Evolutionary conservation across 1,140 invertebrate species (phyloP), one percentile per base, ranked within the genome.

Genomic region (Diorhabda elongata): DNA sequence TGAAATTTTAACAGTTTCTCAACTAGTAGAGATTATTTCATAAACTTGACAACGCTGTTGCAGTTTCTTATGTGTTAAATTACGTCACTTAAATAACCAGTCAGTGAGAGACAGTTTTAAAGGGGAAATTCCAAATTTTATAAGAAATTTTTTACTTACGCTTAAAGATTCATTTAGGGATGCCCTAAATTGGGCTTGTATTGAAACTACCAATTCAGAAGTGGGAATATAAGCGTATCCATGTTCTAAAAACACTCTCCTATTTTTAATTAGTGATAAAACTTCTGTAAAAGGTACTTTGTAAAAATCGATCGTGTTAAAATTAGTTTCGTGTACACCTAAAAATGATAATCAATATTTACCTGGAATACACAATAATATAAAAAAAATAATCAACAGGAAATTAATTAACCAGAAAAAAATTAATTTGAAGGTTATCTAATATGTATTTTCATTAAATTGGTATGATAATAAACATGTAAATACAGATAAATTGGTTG

Each of bases 171-270:
- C 86, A 61, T 89, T 90, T 41, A 99, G 86, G 74, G 90, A 84
- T 43, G 85, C 84, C 78, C 92, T 87, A 78, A 93, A 97, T 71
- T 89, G 85, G 9, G 89, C 86, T n/a, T 89, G 83, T 67, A 99
- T 84, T 43, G 98, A 89, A 5, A 91, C 91, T 61, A 93, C 87
- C 69, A 99, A 85, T 71, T 98, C 95, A 72, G 84, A 86, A 71
- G 89, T 87, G 2, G 93, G 91, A 45, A 99, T 90, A 84, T 92
- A 99, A 26, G 94, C 96, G 81, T 85, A 92, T n/a, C 98, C 97
- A 66, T 85, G 83, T 71, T 88, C 84, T 0, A 99, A 71, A 78
- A 88, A 97, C 9, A 97, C 92, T 81, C 87, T 92, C 67, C 95
- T 86, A 52, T 79, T 81, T 77, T 87, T 87, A 11, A 99, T 89